Conservation (phyloP, 1,140 invertebrate genomes). For the Drosophila setifemur region DNA sequence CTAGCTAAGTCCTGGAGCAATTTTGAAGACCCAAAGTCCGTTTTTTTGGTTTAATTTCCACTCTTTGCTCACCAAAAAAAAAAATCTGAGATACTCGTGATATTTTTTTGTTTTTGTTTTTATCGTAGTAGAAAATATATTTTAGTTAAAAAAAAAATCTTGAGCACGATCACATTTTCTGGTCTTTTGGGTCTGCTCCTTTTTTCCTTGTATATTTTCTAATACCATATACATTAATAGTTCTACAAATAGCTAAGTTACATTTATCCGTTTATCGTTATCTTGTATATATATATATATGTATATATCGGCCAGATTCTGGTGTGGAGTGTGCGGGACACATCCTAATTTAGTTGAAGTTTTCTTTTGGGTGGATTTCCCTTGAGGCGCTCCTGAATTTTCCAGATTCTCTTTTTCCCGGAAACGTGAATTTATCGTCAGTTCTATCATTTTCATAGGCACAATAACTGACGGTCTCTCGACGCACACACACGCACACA, state of each 20-base stretch:
- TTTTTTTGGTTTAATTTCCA: background rate
- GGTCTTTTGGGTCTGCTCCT: background rate
- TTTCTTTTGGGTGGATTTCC: background rate
- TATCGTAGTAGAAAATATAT: too few species aligned
- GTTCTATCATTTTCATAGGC: constrained; percentile 54
- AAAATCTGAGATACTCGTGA: too few species aligned
- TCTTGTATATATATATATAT: constrained; percentile 36
- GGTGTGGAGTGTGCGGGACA: background rate
- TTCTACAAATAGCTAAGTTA: constrained; percentile 72
- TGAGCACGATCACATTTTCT: constrained; percentile 7
- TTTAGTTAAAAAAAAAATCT: too few species aligned
- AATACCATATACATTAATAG: constrained; percentile 61
- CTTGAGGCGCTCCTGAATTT: background rate
- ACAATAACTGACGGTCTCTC: constrained; percentile 62
- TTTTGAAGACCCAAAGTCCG: background rate
- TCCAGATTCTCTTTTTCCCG: constrained; percentile 1
- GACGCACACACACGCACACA: too few species aligned
- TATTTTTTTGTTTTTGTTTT: too few species aligned
- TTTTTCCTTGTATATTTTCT: constrained; percentile 21
- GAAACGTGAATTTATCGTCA: constrained; percentile 52
- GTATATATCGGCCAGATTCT: constrained; percentile 26
- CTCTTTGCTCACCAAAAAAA: too few species aligned
- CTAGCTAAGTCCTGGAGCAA: background rate
- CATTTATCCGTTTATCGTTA: constrained; percentile 59
- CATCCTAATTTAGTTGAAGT: constrained; percentile 19